Conservation (phyloP, 2,113 vertebrate genomes). For the Pelodiscus sinensis region DNA sequence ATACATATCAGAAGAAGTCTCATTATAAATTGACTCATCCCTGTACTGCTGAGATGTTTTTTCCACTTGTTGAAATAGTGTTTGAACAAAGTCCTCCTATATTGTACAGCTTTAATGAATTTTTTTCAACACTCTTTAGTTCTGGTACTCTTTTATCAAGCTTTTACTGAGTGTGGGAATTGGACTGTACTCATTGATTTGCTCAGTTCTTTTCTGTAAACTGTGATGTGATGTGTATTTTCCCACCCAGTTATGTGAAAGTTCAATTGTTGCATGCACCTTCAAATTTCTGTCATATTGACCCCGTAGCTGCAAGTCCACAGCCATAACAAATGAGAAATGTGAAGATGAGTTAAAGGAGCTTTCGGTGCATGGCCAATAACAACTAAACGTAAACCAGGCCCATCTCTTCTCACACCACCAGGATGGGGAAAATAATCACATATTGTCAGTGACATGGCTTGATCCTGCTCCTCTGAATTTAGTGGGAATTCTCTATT, state of each 20-base stretch:
- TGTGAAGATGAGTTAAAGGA: not conserved
- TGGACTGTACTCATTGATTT: not conserved
- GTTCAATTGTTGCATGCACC: not conserved
- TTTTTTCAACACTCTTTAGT: not conserved
- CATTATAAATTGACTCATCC: not conserved
- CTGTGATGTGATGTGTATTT: not conserved
- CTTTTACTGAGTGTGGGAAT: not conserved
- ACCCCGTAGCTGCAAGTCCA: not conserved
- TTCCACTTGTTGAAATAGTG: not conserved
- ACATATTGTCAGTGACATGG: not conserved
- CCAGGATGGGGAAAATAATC: not conserved
- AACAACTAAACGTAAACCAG: not conserved
- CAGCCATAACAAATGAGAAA: not conserved
- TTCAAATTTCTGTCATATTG: not conserved
- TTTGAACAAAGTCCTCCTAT: not conserved
- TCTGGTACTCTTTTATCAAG: not conserved
- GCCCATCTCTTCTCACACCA: not conserved
- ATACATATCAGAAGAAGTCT: not conserved
- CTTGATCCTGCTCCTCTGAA: not conserved
- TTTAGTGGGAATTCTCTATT: fast-evolving
- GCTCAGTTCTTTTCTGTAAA: not conserved
- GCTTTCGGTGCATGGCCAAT: not conserved
- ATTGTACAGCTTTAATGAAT: not conserved
- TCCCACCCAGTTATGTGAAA: not conserved
- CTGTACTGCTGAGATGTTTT: not conserved